Conservation (phyloP, 2,888 invertebrate species). For the Meandrusa payeni region DNA sequence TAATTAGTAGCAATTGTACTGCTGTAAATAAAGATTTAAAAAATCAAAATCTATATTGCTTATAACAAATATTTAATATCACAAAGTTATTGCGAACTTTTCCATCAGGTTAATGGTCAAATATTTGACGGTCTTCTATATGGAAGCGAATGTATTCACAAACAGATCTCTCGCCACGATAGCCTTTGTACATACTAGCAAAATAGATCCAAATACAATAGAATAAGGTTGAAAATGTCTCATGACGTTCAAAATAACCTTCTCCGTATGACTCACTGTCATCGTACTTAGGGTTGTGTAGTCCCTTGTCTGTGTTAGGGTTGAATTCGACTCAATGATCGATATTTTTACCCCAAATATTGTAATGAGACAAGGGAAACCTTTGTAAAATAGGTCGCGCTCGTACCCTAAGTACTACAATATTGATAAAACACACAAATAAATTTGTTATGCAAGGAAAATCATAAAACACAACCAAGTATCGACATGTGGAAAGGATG, state of each 20-base stretch:
- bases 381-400: conserved; percentile 39
- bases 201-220: conserved; percentile 4
- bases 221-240: conserved; percentile 11
- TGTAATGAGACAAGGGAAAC: conserved; percentile 32
- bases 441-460: too few relatives aligned
- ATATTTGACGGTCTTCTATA: conserved; percentile 51
- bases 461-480: too few relatives aligned
- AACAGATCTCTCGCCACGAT: conserved; percentile 23
- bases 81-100: conserved; percentile 38
- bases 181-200: not conserved
- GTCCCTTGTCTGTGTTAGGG: conserved; percentile 38
- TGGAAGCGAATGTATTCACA: conserved; percentile 41
- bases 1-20: too few relatives aligned
- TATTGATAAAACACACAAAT: conserved; percentile 17
- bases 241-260: conserved; percentile 20
- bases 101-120: conserved; percentile 60
- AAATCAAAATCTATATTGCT: too few relatives aligned
- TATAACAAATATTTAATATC: too few relatives aligned
- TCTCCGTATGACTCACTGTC: conserved; percentile 56
- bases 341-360: conserved; percentile 54
- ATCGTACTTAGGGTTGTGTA: conserved; percentile 21
- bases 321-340: conserved; percentile 54
- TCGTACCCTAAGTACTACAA: conserved; percentile 17
- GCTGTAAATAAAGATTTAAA: not conserved
- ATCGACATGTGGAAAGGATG: too few relatives aligned